A percentile compares a stretch with the other conserved stretches of the same genome.
Conservation (phyloP, 2,113 vertebrate genomes). For the Sinosuthora webbiana region DNA sequence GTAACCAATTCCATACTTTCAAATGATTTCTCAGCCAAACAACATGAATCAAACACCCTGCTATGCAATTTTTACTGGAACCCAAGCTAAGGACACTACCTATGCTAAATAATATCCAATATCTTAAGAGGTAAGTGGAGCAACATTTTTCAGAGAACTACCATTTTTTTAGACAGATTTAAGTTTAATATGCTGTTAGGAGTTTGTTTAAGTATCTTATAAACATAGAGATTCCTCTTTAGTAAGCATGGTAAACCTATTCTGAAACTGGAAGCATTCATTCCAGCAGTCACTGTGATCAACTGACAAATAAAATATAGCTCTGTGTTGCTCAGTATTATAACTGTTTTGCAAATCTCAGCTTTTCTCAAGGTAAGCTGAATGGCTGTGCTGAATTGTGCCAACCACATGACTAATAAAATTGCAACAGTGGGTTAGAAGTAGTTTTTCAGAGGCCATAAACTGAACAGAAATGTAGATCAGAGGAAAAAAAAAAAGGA, state of each 20-base stretch:
- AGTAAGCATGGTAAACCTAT: neutral
- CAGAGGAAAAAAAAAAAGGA: neutral
- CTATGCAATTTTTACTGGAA: neutral
- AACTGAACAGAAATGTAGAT: conserved; percentile 3
- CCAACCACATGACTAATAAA: neutral
- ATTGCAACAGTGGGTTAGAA: neutral
- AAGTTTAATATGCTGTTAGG: neutral
- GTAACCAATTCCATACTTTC: neutral
- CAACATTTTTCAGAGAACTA: neutral
- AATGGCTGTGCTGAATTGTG: neutral
- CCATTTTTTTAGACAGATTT: neutral
- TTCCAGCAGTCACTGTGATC: neutral
- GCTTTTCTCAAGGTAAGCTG: neutral
- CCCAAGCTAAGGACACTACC: neutral
- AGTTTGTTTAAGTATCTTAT: neutral
- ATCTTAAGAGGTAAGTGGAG: neutral
- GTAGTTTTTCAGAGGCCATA: neutral
- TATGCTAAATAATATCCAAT: neutral
- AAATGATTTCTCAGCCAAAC: neutral
- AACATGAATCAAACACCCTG: neutral
- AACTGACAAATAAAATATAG: neutral
- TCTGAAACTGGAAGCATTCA: neutral
- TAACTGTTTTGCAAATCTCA: neutral
- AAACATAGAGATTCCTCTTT: neutral
- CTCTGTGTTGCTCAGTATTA: neutral